Evolutionary conservation across 2,113 vertebrate species (phyloP).

Genomic region (Mionectes macconnelli): DNA sequence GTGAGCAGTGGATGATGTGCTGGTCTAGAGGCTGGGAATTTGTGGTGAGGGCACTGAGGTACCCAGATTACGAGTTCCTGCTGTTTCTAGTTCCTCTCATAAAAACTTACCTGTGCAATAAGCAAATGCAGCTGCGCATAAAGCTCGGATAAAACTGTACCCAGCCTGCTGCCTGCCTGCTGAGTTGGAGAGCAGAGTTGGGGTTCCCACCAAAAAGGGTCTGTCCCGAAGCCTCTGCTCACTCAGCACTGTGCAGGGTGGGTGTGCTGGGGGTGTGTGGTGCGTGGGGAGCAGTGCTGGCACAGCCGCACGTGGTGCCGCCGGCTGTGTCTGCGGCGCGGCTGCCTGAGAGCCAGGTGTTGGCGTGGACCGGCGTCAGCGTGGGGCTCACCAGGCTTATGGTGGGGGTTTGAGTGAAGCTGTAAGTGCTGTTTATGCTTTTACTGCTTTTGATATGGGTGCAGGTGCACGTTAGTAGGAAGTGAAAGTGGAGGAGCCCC

Average conservation of each 20-base stretch:
- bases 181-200: background rate
- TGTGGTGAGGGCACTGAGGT: background rate
- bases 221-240: rapidly evolving
- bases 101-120: background rate
- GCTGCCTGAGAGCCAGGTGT: background rate
- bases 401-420: background rate
- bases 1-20: background rate
- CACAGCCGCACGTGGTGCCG: background rate
- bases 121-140: background rate
- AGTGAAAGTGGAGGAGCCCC: slow-evolving; percentile 17
- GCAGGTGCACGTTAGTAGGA: slow-evolving; percentile 61
- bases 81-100: background rate
- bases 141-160: background rate
- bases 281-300: rapidly evolving
- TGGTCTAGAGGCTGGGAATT: background rate
- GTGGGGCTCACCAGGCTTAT: background rate
- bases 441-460: slow-evolving; percentile 44
- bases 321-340: rapidly evolving
- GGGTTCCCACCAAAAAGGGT: background rate
- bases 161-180: background rate
- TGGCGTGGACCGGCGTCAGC: rapidly evolving
- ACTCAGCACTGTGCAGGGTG: rapidly evolving
- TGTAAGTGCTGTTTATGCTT: slow-evolving; percentile 8
- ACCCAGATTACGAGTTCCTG: background rate
- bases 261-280: rapidly evolving